Base-by-base conservation (phyloP, 2,888 invertebrate genomes). In the Timema cristinae region DNA sequence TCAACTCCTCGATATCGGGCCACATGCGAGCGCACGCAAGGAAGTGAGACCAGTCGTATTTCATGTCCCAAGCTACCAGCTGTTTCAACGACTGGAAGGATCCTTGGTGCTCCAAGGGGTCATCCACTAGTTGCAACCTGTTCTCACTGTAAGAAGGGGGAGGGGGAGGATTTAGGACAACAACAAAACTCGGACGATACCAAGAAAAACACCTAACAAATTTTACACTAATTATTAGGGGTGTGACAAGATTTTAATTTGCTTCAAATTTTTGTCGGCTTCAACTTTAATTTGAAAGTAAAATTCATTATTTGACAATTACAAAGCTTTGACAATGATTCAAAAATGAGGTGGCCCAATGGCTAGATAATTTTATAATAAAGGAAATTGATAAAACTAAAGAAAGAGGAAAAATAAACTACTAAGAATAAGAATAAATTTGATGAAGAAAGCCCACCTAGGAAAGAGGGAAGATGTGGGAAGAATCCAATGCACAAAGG, bases 41-140 rank as follows among this genome's bases (percentile, higher is more conserved):
- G 1, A 95, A 83, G 78, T 93, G 88, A 1, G 84, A 78, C 95
- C 96, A 96, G 68, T 87, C 86, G 77, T 93, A 89, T 71, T 83
- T 81, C 85, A 90, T 86, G 76, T 82, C 82, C 71, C 91, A 90
- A 71, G 91, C 81, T 75, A 90, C 88, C 48, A 94, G 81, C 76
- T 88, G 88, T 77, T 86, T 86, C n/a, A 94, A 80, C 71, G 83
- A 85, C 32, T 81, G 77, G 79, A 92, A 92, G 77, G 86, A 83
- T 72, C 84, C 81, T 8, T 85, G 82, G 0, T 85, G 77, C 66
- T 79, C 77, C 67, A 85, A 81, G 32, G 83, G 79, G 69, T 85
- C 81, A 72, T 83, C 86, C 49, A 93, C 91, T 71, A 92, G 83
- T 66, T 84, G 80, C 79, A 94, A 83, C 48, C 87, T 85, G 83